A percentile compares a stretch with the other conserved stretches of the same genome.
Evolutionary conservation across 2,888 invertebrate genomes (phyloP).

Genomic region (Gandaritis pyraliata): DNA sequence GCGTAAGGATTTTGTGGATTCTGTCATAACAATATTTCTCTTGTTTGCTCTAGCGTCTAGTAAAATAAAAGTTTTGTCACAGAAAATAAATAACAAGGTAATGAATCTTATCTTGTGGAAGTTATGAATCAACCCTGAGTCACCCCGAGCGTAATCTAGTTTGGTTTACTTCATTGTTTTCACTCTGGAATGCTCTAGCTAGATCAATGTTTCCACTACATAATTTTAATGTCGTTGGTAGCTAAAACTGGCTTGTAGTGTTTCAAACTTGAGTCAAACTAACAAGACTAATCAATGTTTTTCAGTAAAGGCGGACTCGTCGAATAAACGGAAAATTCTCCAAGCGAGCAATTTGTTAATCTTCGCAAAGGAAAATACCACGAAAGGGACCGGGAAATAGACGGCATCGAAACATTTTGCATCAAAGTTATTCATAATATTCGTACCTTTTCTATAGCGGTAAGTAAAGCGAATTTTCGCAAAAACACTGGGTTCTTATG

Average conservation of each 20-base stretch:
- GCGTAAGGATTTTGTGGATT: slow-evolving; percentile 39
- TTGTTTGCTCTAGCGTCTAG: slow-evolving; percentile 36
- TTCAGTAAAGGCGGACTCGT: slow-evolving; percentile 14
- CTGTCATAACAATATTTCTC: slow-evolving; percentile 40
- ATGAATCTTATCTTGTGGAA: slow-evolving; percentile 43
- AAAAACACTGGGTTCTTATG: slow-evolving; percentile 62
- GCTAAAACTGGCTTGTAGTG: slow-evolving; percentile 12
- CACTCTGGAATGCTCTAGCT: too few relatives aligned
- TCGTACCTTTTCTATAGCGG: slow-evolving; percentile 37
- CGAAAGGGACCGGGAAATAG: slow-evolving; percentile 44
- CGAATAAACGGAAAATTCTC: slow-evolving; percentile 47
- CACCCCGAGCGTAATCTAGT: slow-evolving; percentile 42
- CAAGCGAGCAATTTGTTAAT: slow-evolving; percentile 65
- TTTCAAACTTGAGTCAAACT: slow-evolving; percentile 11
- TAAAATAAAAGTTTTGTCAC: slow-evolving; percentile 39
- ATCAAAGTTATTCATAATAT: slow-evolving; percentile 51
- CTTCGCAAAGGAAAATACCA: slow-evolving; percentile 54
- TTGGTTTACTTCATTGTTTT: slow-evolving; percentile 42
- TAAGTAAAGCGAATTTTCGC: slow-evolving; percentile 40
- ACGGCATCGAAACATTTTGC: slow-evolving; percentile 51
- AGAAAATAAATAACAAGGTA: slow-evolving; percentile 41
- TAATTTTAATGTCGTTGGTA: not conserved
- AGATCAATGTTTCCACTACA: too few relatives aligned
- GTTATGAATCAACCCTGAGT: slow-evolving; percentile 43
- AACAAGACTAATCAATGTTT: slow-evolving; percentile 16